A percentile compares a stretch with the other conserved stretches of the same genome.
phyloP scores from a whole-genome alignment of 2,797 vertebrate species.

The Poecilia picta region DNA sequence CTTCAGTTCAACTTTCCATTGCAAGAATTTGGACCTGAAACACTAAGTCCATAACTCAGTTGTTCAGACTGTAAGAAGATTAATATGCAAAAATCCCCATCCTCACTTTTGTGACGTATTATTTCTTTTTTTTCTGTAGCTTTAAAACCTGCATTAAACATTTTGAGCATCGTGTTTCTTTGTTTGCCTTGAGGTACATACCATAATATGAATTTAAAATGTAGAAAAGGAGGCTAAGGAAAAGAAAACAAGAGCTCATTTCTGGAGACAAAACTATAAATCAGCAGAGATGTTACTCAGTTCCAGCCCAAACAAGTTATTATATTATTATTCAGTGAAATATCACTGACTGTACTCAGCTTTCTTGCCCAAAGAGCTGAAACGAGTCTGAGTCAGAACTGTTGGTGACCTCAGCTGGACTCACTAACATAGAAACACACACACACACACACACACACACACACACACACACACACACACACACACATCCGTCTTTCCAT shows the following conservation, averaged over 20 bases:
- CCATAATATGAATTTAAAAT: too few species aligned
- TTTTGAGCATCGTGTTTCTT: neutral
- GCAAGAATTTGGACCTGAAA: neutral
- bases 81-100: neutral
- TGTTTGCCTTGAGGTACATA: neutral
- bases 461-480: constrained; percentile 13
- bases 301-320: neutral
- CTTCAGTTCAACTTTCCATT: neutral
- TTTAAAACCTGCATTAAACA: neutral
- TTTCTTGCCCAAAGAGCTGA: neutral
- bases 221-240: neutral
- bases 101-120: neutral
- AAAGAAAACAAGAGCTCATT: neutral
- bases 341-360: neutral
- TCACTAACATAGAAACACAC: constrained; percentile 7
- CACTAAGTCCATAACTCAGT: neutral
- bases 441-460: neutral
- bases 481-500: constrained; percentile 18
- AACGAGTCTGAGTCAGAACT: constrained; percentile 18
- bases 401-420: constrained; percentile 29
- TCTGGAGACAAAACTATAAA: neutral
- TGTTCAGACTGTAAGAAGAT: neutral
- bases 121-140: neutral
- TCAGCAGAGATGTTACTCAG: neutral
- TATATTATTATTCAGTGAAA: constrained; percentile 7